phyloP scores from a whole-genome alignment of 2,113 vertebrate species.

The Bos javanicus region DNA sequence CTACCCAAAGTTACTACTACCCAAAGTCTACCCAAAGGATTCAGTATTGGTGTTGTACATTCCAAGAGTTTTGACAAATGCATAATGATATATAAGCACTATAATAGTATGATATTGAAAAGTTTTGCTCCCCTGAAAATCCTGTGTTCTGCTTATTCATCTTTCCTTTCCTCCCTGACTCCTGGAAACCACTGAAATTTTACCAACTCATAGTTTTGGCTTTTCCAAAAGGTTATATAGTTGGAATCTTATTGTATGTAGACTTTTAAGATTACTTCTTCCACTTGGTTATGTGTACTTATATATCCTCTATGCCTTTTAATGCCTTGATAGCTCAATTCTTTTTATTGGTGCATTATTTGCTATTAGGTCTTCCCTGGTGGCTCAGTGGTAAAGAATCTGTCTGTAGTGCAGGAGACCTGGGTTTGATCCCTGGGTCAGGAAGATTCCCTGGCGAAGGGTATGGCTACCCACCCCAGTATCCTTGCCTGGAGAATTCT shows the following conservation, averaged over 20 bases:
- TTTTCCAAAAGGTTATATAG: background rate
- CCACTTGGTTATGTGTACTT: background rate
- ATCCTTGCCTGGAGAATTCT: background rate
- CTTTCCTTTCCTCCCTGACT: background rate
- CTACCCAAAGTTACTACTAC: background rate
- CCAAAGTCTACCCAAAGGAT: background rate
- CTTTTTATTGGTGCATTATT: background rate
- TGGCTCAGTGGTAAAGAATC: background rate
- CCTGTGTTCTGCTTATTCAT: background rate
- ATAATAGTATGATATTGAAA: background rate
- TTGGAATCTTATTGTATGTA: background rate
- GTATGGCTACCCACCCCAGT: background rate
- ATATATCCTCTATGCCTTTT: background rate
- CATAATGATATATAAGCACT: background rate
- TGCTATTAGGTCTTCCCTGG: background rate
- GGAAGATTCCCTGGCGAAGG: background rate
- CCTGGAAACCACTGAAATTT: background rate
- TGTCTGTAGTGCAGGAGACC: background rate
- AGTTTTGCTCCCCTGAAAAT: background rate
- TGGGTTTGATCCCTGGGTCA: background rate
- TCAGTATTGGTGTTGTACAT: background rate
- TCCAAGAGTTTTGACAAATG: background rate
- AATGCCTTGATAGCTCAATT: background rate
- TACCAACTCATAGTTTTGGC: background rate
- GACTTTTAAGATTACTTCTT: background rate